Conservation (phyloP, 1,140 invertebrate species). For the Papilio polytes region DNA sequence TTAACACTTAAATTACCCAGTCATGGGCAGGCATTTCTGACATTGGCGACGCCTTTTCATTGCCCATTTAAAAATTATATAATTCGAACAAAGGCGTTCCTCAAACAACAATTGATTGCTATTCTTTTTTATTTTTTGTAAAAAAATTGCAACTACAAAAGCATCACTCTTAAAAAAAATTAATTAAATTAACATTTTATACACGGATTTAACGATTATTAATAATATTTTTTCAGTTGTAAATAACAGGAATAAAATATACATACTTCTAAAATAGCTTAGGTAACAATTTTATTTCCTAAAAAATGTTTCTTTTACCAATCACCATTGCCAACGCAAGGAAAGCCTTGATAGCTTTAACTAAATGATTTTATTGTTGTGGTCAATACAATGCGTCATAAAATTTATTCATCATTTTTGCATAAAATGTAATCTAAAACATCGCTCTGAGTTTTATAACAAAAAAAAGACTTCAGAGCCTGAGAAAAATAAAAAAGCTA, state of each 20-base stretch:
- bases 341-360: slow-evolving; percentile 27
- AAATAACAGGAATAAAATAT: too few species aligned
- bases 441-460: neutral
- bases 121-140: neutral
- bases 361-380: slow-evolving; percentile 37
- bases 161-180: neutral
- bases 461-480: neutral
- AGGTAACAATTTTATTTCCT: neutral
- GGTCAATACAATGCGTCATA: slow-evolving; percentile 27
- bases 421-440: slow-evolving; percentile 18
- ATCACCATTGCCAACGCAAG: neutral
- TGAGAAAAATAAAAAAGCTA: slow-evolving; percentile 14
- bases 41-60: neutral
- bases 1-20: neutral
- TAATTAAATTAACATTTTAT: neutral
- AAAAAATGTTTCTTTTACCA: neutral
- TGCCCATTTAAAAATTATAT: slow-evolving; percentile 14
- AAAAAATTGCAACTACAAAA: neutral
- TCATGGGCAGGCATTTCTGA: neutral
- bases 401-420: slow-evolving; percentile 16
- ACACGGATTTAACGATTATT: too few species aligned
- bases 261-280: neutral
- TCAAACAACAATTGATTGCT: neutral
- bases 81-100: slow-evolving; percentile 2
- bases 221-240: too few species aligned